Evolutionary conservation across 2,113 vertebrate species (phyloP), one percentile per base, ranked within the genome.

Genomic region (Phrynosoma blainvillii): DNA sequence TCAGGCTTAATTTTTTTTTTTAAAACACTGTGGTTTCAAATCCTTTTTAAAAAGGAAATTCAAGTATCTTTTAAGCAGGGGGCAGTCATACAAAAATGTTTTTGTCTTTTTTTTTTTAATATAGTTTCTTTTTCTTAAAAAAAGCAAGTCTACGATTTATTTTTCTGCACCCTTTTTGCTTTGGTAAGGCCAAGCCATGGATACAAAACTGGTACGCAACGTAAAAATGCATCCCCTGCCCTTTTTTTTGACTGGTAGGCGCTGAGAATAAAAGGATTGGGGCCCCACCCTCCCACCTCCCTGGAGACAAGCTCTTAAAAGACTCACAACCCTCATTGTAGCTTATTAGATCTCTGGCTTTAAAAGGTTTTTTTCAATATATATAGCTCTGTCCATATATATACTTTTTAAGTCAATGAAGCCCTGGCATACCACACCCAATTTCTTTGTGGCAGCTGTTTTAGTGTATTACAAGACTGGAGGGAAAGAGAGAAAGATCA

Each of bases 1-100:
- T 90, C 91, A 94, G 94, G 93, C 92, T 95, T 95, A 88, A 94
- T 95, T 95, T 59, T 86, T 91, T n/a, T 84, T 95, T 96, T 96
- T 95, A 95, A 96, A 97, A 97, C 96, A 96, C 95, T 95, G 95
- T 95, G 97, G 96, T 97, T 96, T 97, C 94, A 95, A 95, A 96
- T 96, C 95, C 96, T 96, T 95, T 96, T 96, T 92, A 95, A 96
- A 96, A 93, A 96, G 93, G 95, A 96, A 96, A 95, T 96, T 95
- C 97, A 97, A 97, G 97, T 97, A 96, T 96, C 74, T 91, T 56
- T 71, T 90, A 93, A 82, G 93, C 88, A 87, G 94, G 95, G 95
- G 96, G 95, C 95, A 91, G 95, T 96, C 94, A 97, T 96, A 97
- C 96, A 96, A 96, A 97, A 96, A 88, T 90, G 92, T 94, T 86